Evolutionary conservation across 1,140 invertebrate species (phyloP), one percentile per base, ranked within the genome.

Genomic region (Leptinotarsa defecta): DNA sequence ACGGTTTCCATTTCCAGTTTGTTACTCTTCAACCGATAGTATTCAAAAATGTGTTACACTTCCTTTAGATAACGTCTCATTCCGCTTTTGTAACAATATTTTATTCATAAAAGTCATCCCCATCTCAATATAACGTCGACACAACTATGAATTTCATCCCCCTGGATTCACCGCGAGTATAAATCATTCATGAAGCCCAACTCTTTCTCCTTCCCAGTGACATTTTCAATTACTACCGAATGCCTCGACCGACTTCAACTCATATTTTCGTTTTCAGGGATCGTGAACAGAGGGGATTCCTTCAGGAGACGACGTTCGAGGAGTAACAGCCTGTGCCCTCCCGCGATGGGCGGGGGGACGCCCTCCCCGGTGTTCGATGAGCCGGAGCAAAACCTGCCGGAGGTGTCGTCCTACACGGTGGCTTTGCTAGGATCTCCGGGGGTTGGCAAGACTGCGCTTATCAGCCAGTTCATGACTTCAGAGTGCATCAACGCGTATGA

Each of bases 401-500:
- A 90, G 19, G 88, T 90, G 20, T 79, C 81, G 22, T 87, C 86
- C 49, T 94, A 94, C 86, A 88, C 89, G 1, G 94, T 98, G 0
- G 92, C 94, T 11, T 92, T 98, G 86, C 85, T 97, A 5, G 96
- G 96, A 0, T 91, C 93, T 0, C 89, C 91, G 6, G 96, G 95
- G 1, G 96, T 97, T 8, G 96, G 96, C 20, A 98, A 97, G 86
- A 94, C 96, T 1, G 92, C 95, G 17, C 89, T 98, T 2, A 91
- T 95, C 79, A 93, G 93, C 77, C 96, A 98, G 87, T 98, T 98
- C 83, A 94, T 96, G 89, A 97, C 96, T 52, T 97, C 95, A 69
- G 96, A 98, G 82, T 96, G 95, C 83, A 96, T 97, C 82, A 97
- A 96, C 83, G 94, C 95, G 20, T 96, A 96, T 82, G 95, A 97